Percentiles rank a stretch among this genome's conserved stretches.
phyloP scores from a whole-genome alignment of 2,888 invertebrate species.

The Athalia rosae region DNA sequence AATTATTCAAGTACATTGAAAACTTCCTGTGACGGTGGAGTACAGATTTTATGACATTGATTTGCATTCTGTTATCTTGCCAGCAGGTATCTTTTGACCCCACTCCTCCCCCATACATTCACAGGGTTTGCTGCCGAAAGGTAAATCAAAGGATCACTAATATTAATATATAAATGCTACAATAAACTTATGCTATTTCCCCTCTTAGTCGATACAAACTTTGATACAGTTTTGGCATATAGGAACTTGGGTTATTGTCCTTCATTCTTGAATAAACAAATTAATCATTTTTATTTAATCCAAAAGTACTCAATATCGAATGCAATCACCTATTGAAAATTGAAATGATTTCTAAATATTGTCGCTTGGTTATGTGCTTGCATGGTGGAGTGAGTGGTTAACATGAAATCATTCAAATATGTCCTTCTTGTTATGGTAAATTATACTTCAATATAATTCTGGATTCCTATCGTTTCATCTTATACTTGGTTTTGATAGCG shows the following conservation, averaged over 20 bases:
- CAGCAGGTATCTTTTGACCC: constrained; percentile 72
- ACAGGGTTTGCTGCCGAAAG: constrained; percentile 78
- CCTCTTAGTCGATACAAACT: neutral
- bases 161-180: constrained; percentile 51
- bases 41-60: constrained; percentile 51
- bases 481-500: neutral
- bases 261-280: constrained; percentile 40
- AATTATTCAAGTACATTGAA: neutral
- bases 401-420: neutral
- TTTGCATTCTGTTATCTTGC: constrained; percentile 70
- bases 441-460: constrained; percentile 28
- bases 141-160: constrained; percentile 74
- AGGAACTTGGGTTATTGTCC: neutral
- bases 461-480: neutral
- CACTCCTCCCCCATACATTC: constrained; percentile 73
- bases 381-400: constrained; percentile 40
- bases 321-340: neutral
- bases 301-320: neutral
- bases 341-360: constrained; percentile 10
- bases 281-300: neutral
- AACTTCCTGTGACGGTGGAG: constrained; percentile 11
- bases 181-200: constrained; percentile 25
- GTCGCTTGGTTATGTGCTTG: constrained; percentile 30
- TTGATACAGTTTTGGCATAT: neutral
- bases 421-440: constrained; percentile 25